These are phyloP conservation scores for Eutrigla gurnardus DNA, from an alignment of 2,797 vertebrate genomes.

Conservation along the genomic window DNA sequence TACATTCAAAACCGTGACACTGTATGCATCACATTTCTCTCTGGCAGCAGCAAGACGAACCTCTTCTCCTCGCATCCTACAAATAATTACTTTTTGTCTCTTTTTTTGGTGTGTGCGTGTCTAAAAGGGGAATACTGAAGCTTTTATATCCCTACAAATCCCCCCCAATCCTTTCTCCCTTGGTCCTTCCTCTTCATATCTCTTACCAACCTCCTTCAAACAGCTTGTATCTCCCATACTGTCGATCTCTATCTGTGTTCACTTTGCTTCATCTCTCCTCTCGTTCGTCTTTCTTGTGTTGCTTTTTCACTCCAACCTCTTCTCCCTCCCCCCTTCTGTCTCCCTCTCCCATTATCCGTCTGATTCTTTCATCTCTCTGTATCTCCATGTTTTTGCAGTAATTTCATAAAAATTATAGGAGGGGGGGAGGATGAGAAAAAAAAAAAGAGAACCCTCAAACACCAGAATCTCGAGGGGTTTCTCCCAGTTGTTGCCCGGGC, in stretches of 20 bases:
- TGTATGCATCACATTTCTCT: conserved; percentile 20
- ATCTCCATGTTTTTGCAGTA: conserved; percentile 50
- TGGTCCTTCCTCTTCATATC: conserved; percentile 59
- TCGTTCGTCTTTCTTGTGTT: conserved; percentile 46
- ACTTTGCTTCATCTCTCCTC: conserved; percentile 57
- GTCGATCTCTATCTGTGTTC: conserved; percentile 65
- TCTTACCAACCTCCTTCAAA: conserved; percentile 61
- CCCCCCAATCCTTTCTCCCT: conserved; percentile 53
- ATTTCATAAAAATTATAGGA: conserved; percentile 45
- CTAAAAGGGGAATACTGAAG: conserved; percentile 52
- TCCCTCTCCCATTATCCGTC: conserved; percentile 45
- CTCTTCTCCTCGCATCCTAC: background rate
- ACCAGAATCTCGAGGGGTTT: conserved; percentile 29
- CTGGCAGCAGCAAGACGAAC: background rate
- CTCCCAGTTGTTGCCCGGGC: conserved; percentile 45
- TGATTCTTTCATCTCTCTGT: conserved; percentile 38
- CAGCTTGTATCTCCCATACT: conserved; percentile 59
- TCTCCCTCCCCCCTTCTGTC: conserved; percentile 2
- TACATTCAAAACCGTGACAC: background rate
- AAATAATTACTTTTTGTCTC: conserved; percentile 48
- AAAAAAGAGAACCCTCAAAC: background rate
- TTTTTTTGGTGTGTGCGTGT: conserved; percentile 44
- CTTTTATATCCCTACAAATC: conserved; percentile 65
- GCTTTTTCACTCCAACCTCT: conserved; percentile 29
- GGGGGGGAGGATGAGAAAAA: background rate